Evolutionary conservation across 92 coral and sea anemone genomes (phyloP), one percentile per base, ranked within the genome.

Genomic region (Scolanthus callimorphus): DNA sequence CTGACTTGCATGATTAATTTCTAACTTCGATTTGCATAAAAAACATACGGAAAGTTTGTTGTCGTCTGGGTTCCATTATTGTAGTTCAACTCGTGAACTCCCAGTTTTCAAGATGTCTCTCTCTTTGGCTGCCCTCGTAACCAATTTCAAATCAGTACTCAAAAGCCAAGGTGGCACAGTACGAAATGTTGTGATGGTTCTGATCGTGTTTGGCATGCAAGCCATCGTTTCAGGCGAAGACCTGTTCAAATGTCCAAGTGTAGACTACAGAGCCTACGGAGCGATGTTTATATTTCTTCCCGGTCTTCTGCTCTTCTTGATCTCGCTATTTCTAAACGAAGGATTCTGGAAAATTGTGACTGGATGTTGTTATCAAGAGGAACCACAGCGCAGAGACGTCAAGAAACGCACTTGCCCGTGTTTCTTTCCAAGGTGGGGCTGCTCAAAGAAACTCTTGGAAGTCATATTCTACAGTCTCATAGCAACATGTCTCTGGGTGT

Each of bases 261-360:
- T 59, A 45, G 67, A 78, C 50, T 77, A 82, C 51, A 25, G 39
- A 0, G 54, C 80, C 13, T 86, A 86, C 27, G 81, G 79, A 10
- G 55, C 77, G 76, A 78, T 85, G 59, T 86, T 86, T 65, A 71
- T 86, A 67, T 19, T 82, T 24, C 60, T 63, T 1, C 95, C 95
- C 0, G 84, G 81, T 0, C 15, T 86, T 55, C 37, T 70, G 41
- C 63, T 86, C 24, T 75, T 86, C 45, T 56, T 81, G 10, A 69
- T 78, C 2, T 69, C 95, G 0, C 67, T 87, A 0, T 82, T 87
- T 27, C 71, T 87, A 27, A 84, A 84, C 65, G 78, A 62, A 51
- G 79, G 73, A 6, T 87, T 87, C 53, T 87, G 95, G 95, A 61
- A 87, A n/a, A 47, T 72, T 1, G 78, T 81, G n/a, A 81, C 76